Evolutionary conservation across 2,797 vertebrate genomes (phyloP).

Genomic region (Enoplosus armatus): DNA sequence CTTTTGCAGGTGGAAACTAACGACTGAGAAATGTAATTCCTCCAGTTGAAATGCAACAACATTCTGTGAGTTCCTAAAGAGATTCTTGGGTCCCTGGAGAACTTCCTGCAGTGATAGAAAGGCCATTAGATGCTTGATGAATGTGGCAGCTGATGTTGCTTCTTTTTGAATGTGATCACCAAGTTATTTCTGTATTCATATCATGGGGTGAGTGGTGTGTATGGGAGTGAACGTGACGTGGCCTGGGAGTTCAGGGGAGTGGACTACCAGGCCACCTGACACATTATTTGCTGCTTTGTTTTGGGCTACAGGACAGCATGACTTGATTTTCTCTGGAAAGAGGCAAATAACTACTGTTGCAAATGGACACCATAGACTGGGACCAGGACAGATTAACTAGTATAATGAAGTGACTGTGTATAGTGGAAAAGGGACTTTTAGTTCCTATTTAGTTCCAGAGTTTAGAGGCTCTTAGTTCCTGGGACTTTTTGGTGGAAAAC

Average conservation of each 20-base stretch:
- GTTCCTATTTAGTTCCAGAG: neutral
- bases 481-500: neutral
- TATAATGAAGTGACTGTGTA: neutral
- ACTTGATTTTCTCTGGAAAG: neutral
- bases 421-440: neutral
- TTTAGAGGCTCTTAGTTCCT: neutral
- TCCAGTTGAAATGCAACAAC: no score
- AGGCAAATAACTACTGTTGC: neutral
- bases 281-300: neutral
- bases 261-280: neutral
- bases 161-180: neutral
- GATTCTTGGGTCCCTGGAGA: no score
- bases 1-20: no score
- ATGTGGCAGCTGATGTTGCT: neutral
- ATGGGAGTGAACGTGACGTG: neutral
- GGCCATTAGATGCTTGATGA: no score
- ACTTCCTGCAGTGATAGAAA: no score
- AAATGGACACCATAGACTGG: neutral
- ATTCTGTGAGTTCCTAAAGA: no score
- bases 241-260: neutral
- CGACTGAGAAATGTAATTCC: no score
- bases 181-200: neutral
- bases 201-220: neutral
- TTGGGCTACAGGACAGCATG: neutral
- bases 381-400: neutral